Base-by-base conservation (phyloP, 2,113 vertebrate genomes). In the Callospermophilus lateralis region DNA sequence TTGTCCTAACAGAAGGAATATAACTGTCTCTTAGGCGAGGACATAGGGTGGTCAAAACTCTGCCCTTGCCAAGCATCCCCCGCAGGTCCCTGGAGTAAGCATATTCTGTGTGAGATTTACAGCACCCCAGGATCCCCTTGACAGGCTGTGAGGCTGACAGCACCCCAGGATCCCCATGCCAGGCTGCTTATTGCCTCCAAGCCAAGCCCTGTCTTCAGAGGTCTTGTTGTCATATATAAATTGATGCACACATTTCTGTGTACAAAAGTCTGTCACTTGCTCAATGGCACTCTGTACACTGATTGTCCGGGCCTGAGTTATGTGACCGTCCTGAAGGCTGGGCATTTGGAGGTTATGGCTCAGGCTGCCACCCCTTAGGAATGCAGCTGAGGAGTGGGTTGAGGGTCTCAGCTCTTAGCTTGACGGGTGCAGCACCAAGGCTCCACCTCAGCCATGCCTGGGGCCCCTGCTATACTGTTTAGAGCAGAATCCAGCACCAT, bases 401-500 rank as follows among this genome's bases (percentile, higher is more conserved):
- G 1, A 4, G 39, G 37, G 0, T 11, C 19, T 34, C 73, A 9
- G 51, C 0, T 1, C 17, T 45, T 32, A 28, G 11, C 1, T 26
- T 2, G n/a, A 9, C 0, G 0, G 4, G 51, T 0, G 20, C 53
- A 19, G 73, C 3, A 4, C 67, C 32, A 76, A 17, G 0, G 15
- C 20, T 4, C 63, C 4, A 39, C 45, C 16, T 15, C 37, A 76
- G 3, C 16, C 5, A 28, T 3, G 4, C 30, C 11, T 0, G 13
- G 85, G 81, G 4, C 73, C 65, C 51, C 68, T 73, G 42, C 19
- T 55, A 37, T 8, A 0, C 42, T 11, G 2, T 65, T 13, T 6
- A 42, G 34, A 4, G 28, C 72, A 42, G 42, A 63, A 26, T 39
- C 53, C 42, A 26, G 19, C 9, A 28, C 16, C 32, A 11, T 8